A percentile compares a stretch with the other conserved stretches of the same genome.
These are phyloP conservation scores for Porites lobata DNA, from an alignment of 92 coral and sea anemone genomes.

Conservation along the genomic window DNA sequence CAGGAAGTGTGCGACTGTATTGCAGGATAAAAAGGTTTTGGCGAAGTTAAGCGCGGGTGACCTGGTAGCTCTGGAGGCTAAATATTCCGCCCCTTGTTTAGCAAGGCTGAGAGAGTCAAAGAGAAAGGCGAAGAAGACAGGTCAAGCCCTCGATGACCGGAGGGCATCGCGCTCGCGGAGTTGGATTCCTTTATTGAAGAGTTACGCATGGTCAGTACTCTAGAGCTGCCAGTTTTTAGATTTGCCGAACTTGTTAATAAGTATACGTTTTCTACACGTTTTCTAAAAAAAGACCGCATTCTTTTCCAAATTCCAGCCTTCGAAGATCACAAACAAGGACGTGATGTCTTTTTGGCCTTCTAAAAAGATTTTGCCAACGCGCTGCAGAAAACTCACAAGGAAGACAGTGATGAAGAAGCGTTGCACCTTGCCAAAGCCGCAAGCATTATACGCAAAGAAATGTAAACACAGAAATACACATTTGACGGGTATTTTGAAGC, in stretches of 20 bases:
- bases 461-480: slow-evolving; percentile 37
- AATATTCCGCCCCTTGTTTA: slow-evolving; percentile 54
- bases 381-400: slow-evolving; percentile 47
- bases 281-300: slow-evolving; percentile 34
- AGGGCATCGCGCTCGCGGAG: slow-evolving; percentile 77
- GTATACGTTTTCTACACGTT: slow-evolving; percentile 24
- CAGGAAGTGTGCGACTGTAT: slow-evolving; percentile 45
- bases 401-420: slow-evolving; percentile 47
- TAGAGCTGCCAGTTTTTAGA: slow-evolving; percentile 34
- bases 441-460: slow-evolving; percentile 65
- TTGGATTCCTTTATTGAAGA: slow-evolving; percentile 77
- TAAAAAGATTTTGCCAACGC: slow-evolving; percentile 42
- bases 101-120: slow-evolving; percentile 4
- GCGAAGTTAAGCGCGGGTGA: slow-evolving; percentile 70
- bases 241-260: slow-evolving; percentile 59
- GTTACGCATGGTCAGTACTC: slow-evolving; percentile 14
- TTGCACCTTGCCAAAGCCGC: slow-evolving; percentile 71
- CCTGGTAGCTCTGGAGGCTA: slow-evolving; percentile 65
- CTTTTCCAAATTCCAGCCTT: slow-evolving; percentile 50
- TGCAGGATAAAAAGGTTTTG: slow-evolving; percentile 70
- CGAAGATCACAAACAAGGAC: slow-evolving; percentile 56
- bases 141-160: slow-evolving; percentile 22
- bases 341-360: slow-evolving; percentile 46
- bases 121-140: slow-evolving; percentile 29
- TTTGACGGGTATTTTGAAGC: slow-evolving; percentile 65